Conservation (phyloP, 1,140 invertebrate species). For the Drosophila suzukii region DNA sequence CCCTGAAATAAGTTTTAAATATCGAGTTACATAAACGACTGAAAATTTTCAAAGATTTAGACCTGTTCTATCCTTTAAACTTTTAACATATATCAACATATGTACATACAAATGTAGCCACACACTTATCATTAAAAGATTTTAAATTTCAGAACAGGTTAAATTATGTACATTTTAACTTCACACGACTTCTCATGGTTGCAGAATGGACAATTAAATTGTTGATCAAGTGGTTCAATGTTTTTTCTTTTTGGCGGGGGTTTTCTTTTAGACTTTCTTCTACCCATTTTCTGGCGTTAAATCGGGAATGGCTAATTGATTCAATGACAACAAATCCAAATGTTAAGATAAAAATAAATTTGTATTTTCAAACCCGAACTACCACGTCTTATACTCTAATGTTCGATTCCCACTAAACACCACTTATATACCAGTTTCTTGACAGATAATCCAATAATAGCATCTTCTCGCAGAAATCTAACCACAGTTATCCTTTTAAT, state of each 20-base stretch:
- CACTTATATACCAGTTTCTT: no score
- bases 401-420: no score
- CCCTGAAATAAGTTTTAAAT: background rate
- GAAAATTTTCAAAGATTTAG: no score
- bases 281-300: constrained; percentile 89
- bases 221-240: constrained; percentile 90
- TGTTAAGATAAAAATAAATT: background rate
- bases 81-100: no score
- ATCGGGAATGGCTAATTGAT: background rate
- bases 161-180: constrained; percentile 95
- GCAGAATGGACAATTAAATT: constrained; percentile 99
- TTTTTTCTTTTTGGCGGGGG: constrained; percentile 91
- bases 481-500: no score
- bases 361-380: background rate
- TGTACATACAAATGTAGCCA: background rate
- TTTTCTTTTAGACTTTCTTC: constrained; percentile 98
- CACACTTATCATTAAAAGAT: background rate
- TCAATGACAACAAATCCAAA: background rate
- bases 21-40: no score
- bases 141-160: background rate
- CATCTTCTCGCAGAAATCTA: no score
- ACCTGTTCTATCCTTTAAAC: background rate
- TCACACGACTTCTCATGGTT: constrained; percentile 99
- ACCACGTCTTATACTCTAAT: no score
- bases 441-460: no score